Evolutionary conservation across 2,113 vertebrate species (phyloP).

Genomic region (Phasianus colchicus): DNA sequence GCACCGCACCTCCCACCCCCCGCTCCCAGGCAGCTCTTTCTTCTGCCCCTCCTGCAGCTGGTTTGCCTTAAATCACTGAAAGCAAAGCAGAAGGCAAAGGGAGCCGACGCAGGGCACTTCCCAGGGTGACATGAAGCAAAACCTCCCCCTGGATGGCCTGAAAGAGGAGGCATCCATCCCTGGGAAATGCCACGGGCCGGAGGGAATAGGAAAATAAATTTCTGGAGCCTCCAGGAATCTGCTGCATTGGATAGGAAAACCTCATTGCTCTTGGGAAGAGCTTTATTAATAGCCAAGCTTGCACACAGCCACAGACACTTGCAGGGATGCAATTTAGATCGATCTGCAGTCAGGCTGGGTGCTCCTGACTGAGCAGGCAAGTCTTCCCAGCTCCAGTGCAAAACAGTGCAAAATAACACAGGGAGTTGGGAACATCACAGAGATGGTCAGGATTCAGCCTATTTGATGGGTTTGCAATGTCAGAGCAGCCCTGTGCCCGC

Average conservation of each 20-base stretch:
- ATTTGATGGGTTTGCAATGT: neutral
- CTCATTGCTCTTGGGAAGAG: neutral
- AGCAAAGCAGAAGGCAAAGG: neutral
- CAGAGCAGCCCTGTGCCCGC: fast-evolving
- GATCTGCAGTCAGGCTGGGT: neutral
- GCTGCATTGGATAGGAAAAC: neutral
- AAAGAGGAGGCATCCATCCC: neutral
- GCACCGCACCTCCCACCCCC: neutral
- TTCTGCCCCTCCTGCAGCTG: neutral
- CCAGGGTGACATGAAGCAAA: neutral
- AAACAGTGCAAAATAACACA: neutral
- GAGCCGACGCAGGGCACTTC: neutral
- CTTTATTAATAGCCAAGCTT: neutral
- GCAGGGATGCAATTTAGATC: neutral
- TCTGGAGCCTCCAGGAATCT: neutral
- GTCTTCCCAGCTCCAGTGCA: neutral
- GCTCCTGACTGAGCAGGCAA: neutral
- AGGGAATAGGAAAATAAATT: neutral
- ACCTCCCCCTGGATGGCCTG: fast-evolving
- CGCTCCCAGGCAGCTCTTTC: neutral
- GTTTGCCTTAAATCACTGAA: neutral
- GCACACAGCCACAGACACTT: neutral
- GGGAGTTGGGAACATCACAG: fast-evolving
- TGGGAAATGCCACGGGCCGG: neutral
- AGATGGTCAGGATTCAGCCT: neutral